Base-by-base conservation (phyloP, 23 tunicate genomes). In the Aplidium turbinatum region DNA sequence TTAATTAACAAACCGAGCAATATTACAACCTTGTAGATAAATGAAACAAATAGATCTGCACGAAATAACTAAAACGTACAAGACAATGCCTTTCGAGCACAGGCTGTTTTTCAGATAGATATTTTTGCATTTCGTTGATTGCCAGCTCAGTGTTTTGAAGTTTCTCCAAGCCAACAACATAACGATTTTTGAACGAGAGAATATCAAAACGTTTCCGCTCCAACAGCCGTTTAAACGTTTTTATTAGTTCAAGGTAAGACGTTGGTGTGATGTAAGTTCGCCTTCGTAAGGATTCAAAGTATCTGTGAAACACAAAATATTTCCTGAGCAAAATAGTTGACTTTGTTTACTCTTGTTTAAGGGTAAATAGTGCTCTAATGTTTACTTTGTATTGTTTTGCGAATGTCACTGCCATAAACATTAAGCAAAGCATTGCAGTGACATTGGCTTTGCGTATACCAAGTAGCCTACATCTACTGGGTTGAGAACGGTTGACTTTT, bases 181-280 rank as follows among this genome's bases (percentile, higher is more conserved):
- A 88, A 4, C 96, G 63, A 47, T 88, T 88, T 60, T 88, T 88
- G 50, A 88, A 81, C 36, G 96, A 61, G 51, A 80, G 82, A 11
- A 88, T 56, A 28, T 88, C 96, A n/a, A 88, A 75, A 18, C 96
- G 48, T 33, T 88, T 81, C 66, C 54, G 55, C 54, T 88, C 83
- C 20, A 88, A 79, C 16, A 88, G 73, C 3, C 77, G 68, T 79
- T 88, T 88, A 79, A 88, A 88, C 1, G 96, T 88, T 70, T 88
- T 88, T 40, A 88, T 88, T 38, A 88, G 78, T 57, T 88, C 96
- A 33, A 88, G 76, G 58, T 88, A 88, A 4, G 96, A 88, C 16
- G 96, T 88, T 25, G 96, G 96, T n/a, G 96, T 88, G 45, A 88
- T 88, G 78, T 79, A 88, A 22, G 96, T 88, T 34, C 82, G 70